phyloP scores from a whole-genome alignment of 2,888 invertebrate genomes.

The Limnephilus rhombicus region DNA sequence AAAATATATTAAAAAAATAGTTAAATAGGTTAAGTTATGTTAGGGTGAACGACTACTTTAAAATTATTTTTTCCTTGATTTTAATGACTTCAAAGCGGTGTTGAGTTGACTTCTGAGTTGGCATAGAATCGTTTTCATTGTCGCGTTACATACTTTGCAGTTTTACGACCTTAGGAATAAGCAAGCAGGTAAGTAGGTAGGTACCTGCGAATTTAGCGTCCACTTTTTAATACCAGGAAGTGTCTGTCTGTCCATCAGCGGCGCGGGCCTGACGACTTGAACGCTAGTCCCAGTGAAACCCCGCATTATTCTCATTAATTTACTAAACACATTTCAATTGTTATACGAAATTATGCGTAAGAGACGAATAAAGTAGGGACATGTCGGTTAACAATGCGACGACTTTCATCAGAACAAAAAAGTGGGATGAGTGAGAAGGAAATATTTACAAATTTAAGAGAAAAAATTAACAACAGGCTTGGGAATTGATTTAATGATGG shows the following conservation, averaged over 20 bases:
- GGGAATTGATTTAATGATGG: not conserved
- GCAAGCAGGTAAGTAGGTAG: not conserved
- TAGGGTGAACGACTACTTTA: too few relatives aligned
- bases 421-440: not conserved
- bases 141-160: not conserved
- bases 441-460: not conserved
- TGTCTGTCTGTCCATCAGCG: slow-evolving; percentile 16
- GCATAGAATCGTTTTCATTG: too few relatives aligned
- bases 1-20: too few relatives aligned
- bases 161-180: not conserved
- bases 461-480: not conserved
- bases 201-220: slow-evolving; percentile 45
- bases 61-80: too few relatives aligned
- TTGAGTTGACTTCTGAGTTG: too few relatives aligned
- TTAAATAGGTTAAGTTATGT: too few relatives aligned
- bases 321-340: not conserved
- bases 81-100: too few relatives aligned
- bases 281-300: slow-evolving; percentile 17
- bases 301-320: not conserved
- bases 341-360: not conserved
- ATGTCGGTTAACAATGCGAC: not conserved
- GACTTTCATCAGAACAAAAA: not conserved
- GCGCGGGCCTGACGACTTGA: slow-evolving; percentile 16
- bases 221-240: slow-evolving; percentile 51
- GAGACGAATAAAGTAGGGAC: not conserved